Base-by-base conservation (phyloP, 2,888 invertebrate genomes). In the Platycheirus rosarum region DNA sequence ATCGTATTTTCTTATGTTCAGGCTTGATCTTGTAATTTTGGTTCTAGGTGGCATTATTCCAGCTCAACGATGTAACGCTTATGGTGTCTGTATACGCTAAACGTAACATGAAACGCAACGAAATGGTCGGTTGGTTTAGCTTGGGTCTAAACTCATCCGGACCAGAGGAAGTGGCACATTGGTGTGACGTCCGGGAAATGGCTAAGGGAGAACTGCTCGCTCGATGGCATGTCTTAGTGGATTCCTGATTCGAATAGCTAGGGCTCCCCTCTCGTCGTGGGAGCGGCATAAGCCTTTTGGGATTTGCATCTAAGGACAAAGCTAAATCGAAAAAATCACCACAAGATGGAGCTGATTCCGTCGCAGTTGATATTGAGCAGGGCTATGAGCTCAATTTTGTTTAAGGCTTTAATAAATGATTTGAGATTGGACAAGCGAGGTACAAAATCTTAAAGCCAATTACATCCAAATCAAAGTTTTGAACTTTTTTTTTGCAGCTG, bases 91-190 rank as follows among this genome's bases (percentile, higher is more conserved):
- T 98, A 71, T 98, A 98, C 92, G 96, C 97, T 89, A 95, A 97
- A 85, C 95, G 97, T 86, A 96, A 97, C 89, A 95, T 95, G 85
- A 98, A 98, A 89, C 95, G 97, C 86, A 97, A 98, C 88, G 98
- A 98, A 91, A 97, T 98, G 96, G 96, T 98, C 86, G 98, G 98
- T 78, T 98, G 98, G 98, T 97, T 98, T 91, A 96, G 97, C 79
- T 91, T 98, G 73, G 98, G 98, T 5, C 92, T 96, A 89, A 97
- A 96, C 91, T 95, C 97, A 86, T 97, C 97, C 69, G 97, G 97
- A 18, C 95, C 97, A 65, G 98, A 97, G 88, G 97, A 98, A 90
- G 92, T 95, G 69, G 94, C 96, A 18, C 98, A 98, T 90, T 98
- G 98, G 98, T 94, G 95, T 90, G 97, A 97, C 87, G 96, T 98